A percentile compares a stretch with the other conserved stretches of the same genome.
phyloP scores from a whole-genome alignment of 2,888 invertebrate species.

The Rotaria magnacalcarata region DNA sequence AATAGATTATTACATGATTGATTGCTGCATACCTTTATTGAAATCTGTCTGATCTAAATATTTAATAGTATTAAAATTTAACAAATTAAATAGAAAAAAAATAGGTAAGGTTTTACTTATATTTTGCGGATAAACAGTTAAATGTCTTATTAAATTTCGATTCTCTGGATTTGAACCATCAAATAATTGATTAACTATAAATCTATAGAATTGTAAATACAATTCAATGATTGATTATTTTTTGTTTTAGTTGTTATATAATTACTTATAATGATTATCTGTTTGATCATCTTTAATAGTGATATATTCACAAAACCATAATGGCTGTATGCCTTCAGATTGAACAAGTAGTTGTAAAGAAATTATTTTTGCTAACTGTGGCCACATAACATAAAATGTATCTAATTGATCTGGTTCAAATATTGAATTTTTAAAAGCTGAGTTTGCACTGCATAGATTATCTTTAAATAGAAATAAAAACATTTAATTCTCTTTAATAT shows the following conservation, averaged over 20 bases:
- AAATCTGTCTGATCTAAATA: not conserved
- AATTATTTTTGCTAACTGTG: not conserved
- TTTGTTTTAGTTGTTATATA: no score
- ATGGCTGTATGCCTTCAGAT: not conserved
- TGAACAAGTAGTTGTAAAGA: not conserved
- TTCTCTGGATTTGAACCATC: not conserved
- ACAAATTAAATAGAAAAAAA: not conserved
- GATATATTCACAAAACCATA: constrained; percentile 20
- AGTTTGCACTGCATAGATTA: not conserved
- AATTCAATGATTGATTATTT: no score
- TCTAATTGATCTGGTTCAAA: constrained; percentile 15
- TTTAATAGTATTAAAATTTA: no score
- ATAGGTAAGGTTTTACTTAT: not conserved
- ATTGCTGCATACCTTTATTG: not conserved
- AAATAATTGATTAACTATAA: not conserved
- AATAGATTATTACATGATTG: no score
- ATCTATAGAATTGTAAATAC: not conserved
- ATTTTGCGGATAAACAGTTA: not conserved
- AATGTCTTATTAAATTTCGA: not conserved
- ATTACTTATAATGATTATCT: not conserved
- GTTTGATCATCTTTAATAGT: not conserved
- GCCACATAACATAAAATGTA: not conserved
- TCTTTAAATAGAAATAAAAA: not conserved
- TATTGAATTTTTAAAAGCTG: not conserved
- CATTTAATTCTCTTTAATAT: no score